Evolutionary conservation across 2,797 vertebrate species (phyloP).

Genomic region (Ispidina lecontei): DNA sequence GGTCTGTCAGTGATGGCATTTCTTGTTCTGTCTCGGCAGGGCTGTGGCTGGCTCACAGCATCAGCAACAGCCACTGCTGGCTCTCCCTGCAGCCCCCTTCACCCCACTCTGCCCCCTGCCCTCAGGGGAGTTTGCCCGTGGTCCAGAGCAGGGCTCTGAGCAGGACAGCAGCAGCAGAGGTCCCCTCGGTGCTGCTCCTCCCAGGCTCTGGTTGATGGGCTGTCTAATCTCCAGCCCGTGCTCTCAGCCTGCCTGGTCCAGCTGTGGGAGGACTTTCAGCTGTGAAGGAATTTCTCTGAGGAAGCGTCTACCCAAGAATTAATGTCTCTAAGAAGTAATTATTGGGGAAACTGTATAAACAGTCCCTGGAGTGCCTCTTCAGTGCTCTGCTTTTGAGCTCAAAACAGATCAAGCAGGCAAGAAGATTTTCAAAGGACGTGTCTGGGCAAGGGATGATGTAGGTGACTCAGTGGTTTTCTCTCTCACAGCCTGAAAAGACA

Average conservation of each 20-base stretch:
- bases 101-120: not conserved
- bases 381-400: conserved; percentile 13
- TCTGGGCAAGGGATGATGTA: not conserved
- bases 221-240: not conserved
- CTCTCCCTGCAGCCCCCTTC: not conserved
- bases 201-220: not conserved
- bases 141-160: fast-evolving
- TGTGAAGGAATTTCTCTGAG: conserved; percentile 35
- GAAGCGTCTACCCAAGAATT: conserved; percentile 45
- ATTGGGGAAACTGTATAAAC: conserved; percentile 34
- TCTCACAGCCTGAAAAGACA: not conserved
- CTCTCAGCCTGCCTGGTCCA: not conserved
- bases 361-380: conserved; percentile 38
- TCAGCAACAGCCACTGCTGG: not conserved
- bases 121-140: not conserved
- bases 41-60: not conserved
- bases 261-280: conserved; percentile 18
- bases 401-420: not conserved
- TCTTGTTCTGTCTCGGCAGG: not conserved
- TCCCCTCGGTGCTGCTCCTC: not conserved
- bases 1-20: not conserved
- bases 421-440: not conserved
- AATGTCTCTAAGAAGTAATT: conserved; percentile 55
- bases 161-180: not conserved
- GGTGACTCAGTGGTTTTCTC: conserved; percentile 19